phyloP scores from a whole-genome alignment of 1,140 invertebrate genomes.

The Patella vulgata region DNA sequence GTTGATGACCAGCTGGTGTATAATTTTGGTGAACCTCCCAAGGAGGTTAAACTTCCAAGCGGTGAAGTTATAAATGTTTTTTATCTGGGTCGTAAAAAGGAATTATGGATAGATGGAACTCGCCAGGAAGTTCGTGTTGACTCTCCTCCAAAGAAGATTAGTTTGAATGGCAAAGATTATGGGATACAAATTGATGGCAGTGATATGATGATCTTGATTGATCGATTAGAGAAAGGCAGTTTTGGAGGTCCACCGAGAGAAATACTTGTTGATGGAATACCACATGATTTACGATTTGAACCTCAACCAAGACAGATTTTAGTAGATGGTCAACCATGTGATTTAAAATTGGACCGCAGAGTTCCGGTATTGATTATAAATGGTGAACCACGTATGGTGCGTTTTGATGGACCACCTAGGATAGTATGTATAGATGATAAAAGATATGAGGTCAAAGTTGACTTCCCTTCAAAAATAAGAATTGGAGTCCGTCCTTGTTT shows the following conservation, averaged over 20 bases:
- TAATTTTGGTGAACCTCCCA: conserved; percentile 59
- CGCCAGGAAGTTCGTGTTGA: conserved; percentile 58
- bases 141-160: conserved; percentile 59
- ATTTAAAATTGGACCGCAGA: conserved; percentile 87
- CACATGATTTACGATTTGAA: conserved; percentile 60
- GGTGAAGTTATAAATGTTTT: conserved; percentile 46
- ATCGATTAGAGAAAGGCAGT: conserved; percentile 55
- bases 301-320: conserved; percentile 72
- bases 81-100: conserved; percentile 54
- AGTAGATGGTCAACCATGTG: conserved; percentile 83
- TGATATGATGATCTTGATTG: conserved; percentile 58
- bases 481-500: conserved; percentile 80
- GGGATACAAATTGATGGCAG: conserved; percentile 58
- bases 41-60: conserved; percentile 43
- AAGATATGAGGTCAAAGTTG: conserved; percentile 78
- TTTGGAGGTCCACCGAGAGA: conserved; percentile 57
- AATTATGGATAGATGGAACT: conserved; percentile 61
- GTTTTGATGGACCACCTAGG: conserved; percentile 89
- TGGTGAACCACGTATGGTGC: conserved; percentile 73
- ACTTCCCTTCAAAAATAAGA: conserved; percentile 79
- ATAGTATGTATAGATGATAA: conserved; percentile 89
- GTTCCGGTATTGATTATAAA: conserved; percentile 82
- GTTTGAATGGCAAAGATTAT: conserved; percentile 44
- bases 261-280: conserved; percentile 45
- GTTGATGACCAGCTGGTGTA: conserved; percentile 53